Base-by-base conservation (phyloP, 2,888 invertebrate species). In the Lycaena phlaeas region DNA sequence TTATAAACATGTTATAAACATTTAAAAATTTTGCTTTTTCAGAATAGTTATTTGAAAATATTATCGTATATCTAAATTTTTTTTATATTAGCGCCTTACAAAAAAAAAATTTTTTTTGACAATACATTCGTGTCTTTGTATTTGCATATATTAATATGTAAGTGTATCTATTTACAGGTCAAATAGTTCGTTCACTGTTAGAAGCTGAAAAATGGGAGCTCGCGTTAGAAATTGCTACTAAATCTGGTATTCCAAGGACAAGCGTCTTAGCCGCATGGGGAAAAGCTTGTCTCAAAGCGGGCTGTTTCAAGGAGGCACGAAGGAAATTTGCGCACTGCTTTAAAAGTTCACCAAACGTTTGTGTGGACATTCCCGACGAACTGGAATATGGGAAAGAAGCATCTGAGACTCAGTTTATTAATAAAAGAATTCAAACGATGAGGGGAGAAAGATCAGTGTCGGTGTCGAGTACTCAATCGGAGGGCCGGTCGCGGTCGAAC, bases 231-330 rank as follows among this genome's bases (percentile, higher is more conserved):
- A 91, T 97, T 29, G 95, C 95, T 1, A 92, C 95, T 0, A 96
- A 96, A 74, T 92, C 91, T 44, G 95, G 95, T 0, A 76, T 94
- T 11, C 90, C 95, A 11, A 87, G 90, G 4, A 87, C 88, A 56
- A 91, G 93, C 27, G 94, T 96, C 0, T 90, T 96, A 86, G 92
- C 92, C 0, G 92, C 94, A 0, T 95, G 96, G 93, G 96, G 96
- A 0, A 90, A 95, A 59, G 90, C 92, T 9, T 93, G 91, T 49
- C 74, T 95, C 2, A 90, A 89, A 55, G 92, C 92, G 0, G 94
- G 95, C 0, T 90, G 93, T 60, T 92, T 92, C 59, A 86, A 87
- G 41, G 88, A 89, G 31, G 96, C 96, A 17, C 75, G 93, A 11
- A 89, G 91, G 45, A 93, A 93, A 67, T 93, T 94, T 57, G 71